phyloP scores from a whole-genome alignment of 2,888 invertebrate species.

The Zaprionus lineosus region DNA sequence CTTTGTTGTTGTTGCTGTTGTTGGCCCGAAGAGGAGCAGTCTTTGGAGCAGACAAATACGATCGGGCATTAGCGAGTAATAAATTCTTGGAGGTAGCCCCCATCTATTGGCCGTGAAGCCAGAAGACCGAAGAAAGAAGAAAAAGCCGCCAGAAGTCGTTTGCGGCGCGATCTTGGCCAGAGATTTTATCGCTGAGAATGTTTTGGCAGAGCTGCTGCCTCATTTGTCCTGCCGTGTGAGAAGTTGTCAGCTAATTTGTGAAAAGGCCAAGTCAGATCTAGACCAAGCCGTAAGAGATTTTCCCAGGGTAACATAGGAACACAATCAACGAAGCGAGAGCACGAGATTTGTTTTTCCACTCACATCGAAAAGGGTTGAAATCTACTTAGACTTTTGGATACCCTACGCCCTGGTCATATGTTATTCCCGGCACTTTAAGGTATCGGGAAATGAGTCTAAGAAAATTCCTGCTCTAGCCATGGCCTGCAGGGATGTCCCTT shows the following conservation, averaged over 20 bases:
- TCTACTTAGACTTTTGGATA: not conserved
- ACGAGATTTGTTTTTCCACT: not conserved
- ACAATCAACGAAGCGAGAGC: constrained; percentile 2
- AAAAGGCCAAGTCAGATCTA: not conserved
- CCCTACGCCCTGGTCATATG: too few species aligned
- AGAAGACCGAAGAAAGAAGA: too few species aligned
- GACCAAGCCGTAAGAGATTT: constrained; percentile 1
- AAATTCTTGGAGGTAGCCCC: constrained; percentile 70
- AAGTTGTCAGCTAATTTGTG: constrained; percentile 53
- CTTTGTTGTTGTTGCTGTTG: constrained; percentile 10
- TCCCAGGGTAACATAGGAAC: not conserved
- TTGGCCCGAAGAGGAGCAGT: constrained; percentile 12
- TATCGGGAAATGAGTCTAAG: constrained; percentile 7
- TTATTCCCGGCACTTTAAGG: not conserved
- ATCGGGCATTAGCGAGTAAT: constrained; percentile 79
- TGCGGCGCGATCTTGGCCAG: constrained; percentile 9
- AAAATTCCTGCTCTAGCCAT: not conserved
- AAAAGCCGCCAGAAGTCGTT: constrained; percentile 35
- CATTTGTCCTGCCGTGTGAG: constrained; percentile 59
- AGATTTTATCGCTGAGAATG: constrained; percentile 58
- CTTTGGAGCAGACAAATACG: constrained; percentile 63
- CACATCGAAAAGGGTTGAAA: not conserved
- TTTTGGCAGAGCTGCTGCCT: constrained; percentile 46
- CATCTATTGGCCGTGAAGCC: constrained; percentile 56
- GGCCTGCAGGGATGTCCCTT: constrained; percentile 21